Evolutionary conservation across 2,113 vertebrate genomes (phyloP).

Genomic region (Solea solea): DNA sequence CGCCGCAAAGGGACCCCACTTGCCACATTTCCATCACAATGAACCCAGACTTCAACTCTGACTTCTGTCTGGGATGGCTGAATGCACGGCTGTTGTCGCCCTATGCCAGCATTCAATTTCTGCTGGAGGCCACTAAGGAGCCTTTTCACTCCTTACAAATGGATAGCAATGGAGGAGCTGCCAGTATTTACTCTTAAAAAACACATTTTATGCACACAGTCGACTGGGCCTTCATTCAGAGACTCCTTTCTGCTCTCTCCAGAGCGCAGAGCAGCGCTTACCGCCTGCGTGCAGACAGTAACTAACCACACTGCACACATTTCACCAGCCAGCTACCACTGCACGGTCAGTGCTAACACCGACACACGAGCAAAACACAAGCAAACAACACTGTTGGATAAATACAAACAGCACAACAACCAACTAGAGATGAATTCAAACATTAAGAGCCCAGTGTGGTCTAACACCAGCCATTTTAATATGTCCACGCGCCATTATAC

Average conservation of each 20-base stretch:
- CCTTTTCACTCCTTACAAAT: conserved; percentile 66
- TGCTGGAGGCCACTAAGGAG: conserved; percentile 65
- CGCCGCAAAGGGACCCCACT: conserved; percentile 74
- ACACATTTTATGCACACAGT: conserved; percentile 66
- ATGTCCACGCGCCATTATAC: too few relatives aligned
- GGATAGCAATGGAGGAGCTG: conserved; percentile 40
- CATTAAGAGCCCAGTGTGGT: too few relatives aligned
- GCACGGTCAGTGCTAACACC: not conserved
- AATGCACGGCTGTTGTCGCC: conserved; percentile 71
- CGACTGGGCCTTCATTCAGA: conserved; percentile 41
- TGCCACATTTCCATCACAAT: conserved; percentile 83
- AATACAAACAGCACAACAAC: conserved; percentile 39
- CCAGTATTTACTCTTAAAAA: conserved; percentile 67
- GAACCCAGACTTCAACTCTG: conserved; percentile 80
- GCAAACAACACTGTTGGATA: conserved; percentile 52
- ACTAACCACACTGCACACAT: conserved; percentile 37
- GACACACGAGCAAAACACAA: conserved; percentile 23
- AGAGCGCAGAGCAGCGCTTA: conserved; percentile 5
- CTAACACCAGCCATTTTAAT: too few relatives aligned
- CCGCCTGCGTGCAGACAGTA: not conserved
- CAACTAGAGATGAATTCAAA: too few relatives aligned
- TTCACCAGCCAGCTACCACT: conserved; percentile 18
- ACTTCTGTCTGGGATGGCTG: conserved; percentile 80
- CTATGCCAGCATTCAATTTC: conserved; percentile 66
- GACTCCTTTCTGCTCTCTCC: conserved; percentile 2